Evolutionary conservation across 2,888 invertebrate genomes (phyloP), one percentile per base, ranked within the genome.

Genomic region (Limulus polyphemus): DNA sequence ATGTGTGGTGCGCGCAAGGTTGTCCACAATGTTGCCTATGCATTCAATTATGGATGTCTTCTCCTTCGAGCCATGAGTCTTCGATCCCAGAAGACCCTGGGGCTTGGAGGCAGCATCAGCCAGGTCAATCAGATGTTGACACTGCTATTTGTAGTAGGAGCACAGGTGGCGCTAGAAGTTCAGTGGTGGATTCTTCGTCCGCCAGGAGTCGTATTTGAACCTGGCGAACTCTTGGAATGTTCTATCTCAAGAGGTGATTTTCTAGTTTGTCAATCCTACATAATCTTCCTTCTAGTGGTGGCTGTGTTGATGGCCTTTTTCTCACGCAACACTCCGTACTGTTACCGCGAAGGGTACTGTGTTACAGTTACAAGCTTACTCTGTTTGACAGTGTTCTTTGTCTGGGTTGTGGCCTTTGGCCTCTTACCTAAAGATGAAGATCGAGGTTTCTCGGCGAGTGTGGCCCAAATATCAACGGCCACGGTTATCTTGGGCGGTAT

Each of bases 51-150:
- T 68, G 74, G 74, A 9, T 71, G 75, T 14, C 72, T 77, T 16
- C 70, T 76, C 1, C 70, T 76, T 55, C 75, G 76, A 70, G 72
- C 73, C 11, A 76, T 77, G 75, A 75, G 75, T 56, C 68, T 76
- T 14, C 65, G 76, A 50, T 73, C 75, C n/a, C 69, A 75, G 16
- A 75, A 74, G 11, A 70, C 73, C 1, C 68, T 76, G 11, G 77
- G 77, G 5, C 70, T 75, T 5, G 76, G 76, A 16, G 76, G 76
- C 17, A 64, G 64, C 49, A 62, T 67, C n/a, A 65, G 61, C 14
- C 62, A 62, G n/a, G 59, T 63, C 49, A 70, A 70, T 59, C 70
- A 70, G 58, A 61, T 65, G 49, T 54, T 70, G 47, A 68, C 68
- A 12, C 59, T 70, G 1, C 11, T 69, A 2, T 67, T 69, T 54